These are phyloP conservation scores for Sphaerodactylus townsendi DNA, from an alignment of 2,113 vertebrate species.

Conservation along the genomic window DNA sequence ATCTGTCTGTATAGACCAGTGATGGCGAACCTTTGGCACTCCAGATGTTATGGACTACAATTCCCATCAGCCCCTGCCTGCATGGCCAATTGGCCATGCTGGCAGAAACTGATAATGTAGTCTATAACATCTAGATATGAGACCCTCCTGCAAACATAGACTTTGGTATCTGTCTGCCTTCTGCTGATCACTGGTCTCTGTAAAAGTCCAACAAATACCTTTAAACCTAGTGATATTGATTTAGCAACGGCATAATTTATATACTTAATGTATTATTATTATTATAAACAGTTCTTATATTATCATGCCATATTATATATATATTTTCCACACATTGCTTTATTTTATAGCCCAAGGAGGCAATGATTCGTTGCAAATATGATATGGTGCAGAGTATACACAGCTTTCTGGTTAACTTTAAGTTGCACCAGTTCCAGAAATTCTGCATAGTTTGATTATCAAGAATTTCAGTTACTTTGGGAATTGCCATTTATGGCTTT, in stretches of 20 bases:
- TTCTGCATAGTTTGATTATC: constrained; percentile 3
- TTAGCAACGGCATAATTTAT: no score
- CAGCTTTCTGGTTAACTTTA: constrained; percentile 17
- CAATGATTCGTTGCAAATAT: background rate
- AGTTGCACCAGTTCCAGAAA: background rate
- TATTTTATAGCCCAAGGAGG: background rate
- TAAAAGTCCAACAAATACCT: background rate
- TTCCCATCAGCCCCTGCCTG: no score
- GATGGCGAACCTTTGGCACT: no score
- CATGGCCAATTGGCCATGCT: no score
- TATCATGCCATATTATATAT: background rate
- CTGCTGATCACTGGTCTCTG: constrained; percentile 13
- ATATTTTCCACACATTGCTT: background rate
- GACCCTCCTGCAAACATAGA: no score
- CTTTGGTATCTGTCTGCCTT: background rate
- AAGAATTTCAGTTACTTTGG: background rate
- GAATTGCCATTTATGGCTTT: constrained; percentile 19
- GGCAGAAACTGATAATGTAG: no score
- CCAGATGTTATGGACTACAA: no score
- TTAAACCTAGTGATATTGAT: background rate
- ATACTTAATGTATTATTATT: constrained; percentile 12
- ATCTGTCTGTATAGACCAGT: no score
- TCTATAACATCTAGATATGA: no score
- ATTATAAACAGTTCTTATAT: background rate
- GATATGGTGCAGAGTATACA: constrained; percentile 13